Evolutionary conservation across 2,797 vertebrate genomes (phyloP).

Genomic region (Lateolabrax maculatus): DNA sequence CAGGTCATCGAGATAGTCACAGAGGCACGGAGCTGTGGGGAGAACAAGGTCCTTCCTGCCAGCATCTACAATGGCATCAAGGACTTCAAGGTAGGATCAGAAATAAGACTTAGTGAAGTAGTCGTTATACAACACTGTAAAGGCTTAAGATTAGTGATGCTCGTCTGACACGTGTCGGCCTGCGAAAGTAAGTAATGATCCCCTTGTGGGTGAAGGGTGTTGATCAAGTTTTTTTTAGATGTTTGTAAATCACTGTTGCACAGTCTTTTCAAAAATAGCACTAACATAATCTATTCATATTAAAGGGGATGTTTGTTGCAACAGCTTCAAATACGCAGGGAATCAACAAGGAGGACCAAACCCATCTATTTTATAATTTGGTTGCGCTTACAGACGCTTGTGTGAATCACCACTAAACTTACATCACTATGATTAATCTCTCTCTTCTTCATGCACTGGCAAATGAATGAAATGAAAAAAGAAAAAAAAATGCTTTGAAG

Average conservation of each 20-base stretch:
- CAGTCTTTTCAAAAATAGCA: neutral
- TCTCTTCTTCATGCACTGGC: slow-evolving; percentile 1
- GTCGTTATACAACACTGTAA: neutral
- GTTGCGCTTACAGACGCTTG: neutral
- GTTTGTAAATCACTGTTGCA: neutral
- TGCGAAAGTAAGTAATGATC: neutral
- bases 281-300: neutral
- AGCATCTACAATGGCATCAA: slow-evolving; percentile 95
- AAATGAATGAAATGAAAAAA: slow-evolving; percentile 39
- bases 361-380: slow-evolving; percentile 33
- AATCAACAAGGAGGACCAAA: slow-evolving; percentile 6
- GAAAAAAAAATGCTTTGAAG: slow-evolving; percentile 19
- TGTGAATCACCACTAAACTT: slow-evolving; percentile 46
- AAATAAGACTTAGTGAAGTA: neutral
- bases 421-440: slow-evolving; percentile 39
- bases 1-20: slow-evolving; percentile 98
- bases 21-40: slow-evolving; percentile 89
- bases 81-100: slow-evolving; percentile 92
- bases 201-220: neutral
- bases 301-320: neutral
- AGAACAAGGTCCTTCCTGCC: slow-evolving; percentile 87
- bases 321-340: slow-evolving; percentile 18
- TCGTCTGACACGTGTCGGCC: neutral
- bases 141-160: neutral
- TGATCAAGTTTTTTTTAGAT: neutral